These are phyloP conservation scores for Neoarius graeffei DNA, from an alignment of 2,113 vertebrate species.

Conservation along the genomic window DNA sequence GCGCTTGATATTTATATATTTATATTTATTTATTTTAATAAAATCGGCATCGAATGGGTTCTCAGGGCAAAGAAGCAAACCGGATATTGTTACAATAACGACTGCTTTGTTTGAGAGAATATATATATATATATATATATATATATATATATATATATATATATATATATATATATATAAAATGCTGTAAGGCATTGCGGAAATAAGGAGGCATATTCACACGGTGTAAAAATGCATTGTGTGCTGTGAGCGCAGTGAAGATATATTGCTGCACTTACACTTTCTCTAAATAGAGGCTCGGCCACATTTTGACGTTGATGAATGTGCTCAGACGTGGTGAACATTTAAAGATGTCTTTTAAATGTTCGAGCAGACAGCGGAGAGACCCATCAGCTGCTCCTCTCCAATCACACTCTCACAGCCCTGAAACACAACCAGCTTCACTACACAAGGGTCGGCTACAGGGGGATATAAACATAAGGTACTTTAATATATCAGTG, in stretches of 20 bases:
- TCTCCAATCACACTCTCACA: slow-evolving; percentile 46
- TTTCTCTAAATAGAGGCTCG: slow-evolving; percentile 71
- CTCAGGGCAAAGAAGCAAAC: background rate
- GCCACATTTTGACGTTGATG: slow-evolving; percentile 77
- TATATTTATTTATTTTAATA: background rate
- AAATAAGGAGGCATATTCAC: slow-evolving; percentile 54
- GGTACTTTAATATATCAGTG: background rate
- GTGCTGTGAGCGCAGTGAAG: slow-evolving; percentile 65
- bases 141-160: slow-evolving; percentile 8
- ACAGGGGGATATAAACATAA: background rate
- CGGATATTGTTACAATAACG: background rate
- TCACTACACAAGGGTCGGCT: too few relatives aligned
- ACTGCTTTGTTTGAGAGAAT: slow-evolving; percentile 21
- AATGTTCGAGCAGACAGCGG: slow-evolving; percentile 63
- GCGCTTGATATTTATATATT: background rate
- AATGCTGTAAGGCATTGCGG: slow-evolving; percentile 35
- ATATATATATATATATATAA: background rate
- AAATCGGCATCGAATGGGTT: background rate
- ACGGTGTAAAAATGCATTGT: slow-evolving; percentile 50
- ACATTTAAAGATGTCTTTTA: slow-evolving; percentile 78
- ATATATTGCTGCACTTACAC: slow-evolving; percentile 71
- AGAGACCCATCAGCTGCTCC: slow-evolving; percentile 59
- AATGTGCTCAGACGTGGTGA: slow-evolving; percentile 75
- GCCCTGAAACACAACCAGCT: background rate
- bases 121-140: background rate